Evolutionary conservation across 2,113 vertebrate genomes (phyloP).

Genomic region (Gambusia holbrooki): DNA sequence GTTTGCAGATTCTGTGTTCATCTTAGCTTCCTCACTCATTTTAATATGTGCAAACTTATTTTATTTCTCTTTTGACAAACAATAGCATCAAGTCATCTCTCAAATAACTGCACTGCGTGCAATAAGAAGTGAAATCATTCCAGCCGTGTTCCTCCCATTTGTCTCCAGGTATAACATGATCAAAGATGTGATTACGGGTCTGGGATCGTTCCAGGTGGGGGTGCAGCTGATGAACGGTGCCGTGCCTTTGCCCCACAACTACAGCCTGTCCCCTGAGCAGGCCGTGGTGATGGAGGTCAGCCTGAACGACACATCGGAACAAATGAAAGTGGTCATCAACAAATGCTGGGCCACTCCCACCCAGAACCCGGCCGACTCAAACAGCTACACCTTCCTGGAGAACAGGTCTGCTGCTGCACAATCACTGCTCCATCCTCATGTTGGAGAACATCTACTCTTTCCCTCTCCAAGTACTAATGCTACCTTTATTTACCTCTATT

Average conservation of each 20-base stretch:
- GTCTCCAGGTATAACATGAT: slow-evolving; percentile 80
- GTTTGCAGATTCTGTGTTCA: not conserved
- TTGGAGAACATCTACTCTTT: not conserved
- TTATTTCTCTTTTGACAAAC: not conserved
- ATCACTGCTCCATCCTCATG: not conserved
- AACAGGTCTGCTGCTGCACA: slow-evolving; percentile 78
- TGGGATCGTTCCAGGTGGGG: slow-evolving; percentile 82
- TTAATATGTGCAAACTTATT: not conserved
- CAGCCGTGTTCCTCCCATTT: not conserved
- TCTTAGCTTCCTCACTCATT: not conserved
- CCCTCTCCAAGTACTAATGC: not conserved
- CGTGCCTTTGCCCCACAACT: slow-evolving; percentile 81
- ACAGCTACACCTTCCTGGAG: slow-evolving; percentile 80
- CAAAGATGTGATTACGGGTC: slow-evolving; percentile 79
- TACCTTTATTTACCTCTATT: not conserved
- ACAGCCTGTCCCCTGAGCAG: slow-evolving; percentile 82
- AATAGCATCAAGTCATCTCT: not conserved
- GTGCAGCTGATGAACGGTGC: slow-evolving; percentile 85
- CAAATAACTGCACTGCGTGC: not conserved
- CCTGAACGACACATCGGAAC: slow-evolving; percentile 78
- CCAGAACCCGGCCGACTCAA: slow-evolving; percentile 64
- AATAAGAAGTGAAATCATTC: not conserved
- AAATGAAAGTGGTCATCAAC: slow-evolving; percentile 85
- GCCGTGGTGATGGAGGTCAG: slow-evolving; percentile 85
- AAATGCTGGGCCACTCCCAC: slow-evolving; percentile 91